Evolutionary conservation across 2,113 vertebrate genomes (phyloP), one percentile per base, ranked within the genome.

Genomic region (Laterallus jamaicensis): DNA sequence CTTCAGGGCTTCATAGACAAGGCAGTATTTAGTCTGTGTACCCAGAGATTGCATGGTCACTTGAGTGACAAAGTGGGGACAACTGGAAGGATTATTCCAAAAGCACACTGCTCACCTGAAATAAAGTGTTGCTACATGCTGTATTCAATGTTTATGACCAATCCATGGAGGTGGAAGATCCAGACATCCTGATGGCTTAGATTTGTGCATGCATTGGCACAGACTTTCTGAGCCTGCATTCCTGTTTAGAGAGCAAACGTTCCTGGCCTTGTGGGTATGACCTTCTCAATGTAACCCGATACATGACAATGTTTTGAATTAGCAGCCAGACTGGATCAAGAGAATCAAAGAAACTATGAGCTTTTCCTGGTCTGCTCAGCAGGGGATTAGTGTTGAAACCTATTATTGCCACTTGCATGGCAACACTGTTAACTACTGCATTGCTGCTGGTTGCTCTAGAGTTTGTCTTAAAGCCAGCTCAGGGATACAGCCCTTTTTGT

Each of bases 201-300:
- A 58, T 73, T 35, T 86, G 37, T 83, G 32, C 39, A 13, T 77
- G 28, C 12, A 9, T 77, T 63, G 83, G 63, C 31, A 49, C 20
- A 55, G 32, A 11, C 77, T 91, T 92, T 64, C 66, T 24, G 37
- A 76, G 28, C 37, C 25, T 59, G 29, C 2, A 1, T 32, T 81
- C 35, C 39, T 54, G 5, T 83, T 87, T 18, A 63, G 42, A 76
- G 54, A 64, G 29, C 39, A 35, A 91, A 58, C 29, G 28, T 83
- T 91, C 71, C 35, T 66, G 64, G 60, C 79, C 60, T 90, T 83
- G 59, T 52, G 73, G 14, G 5, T 70, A 52, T 37, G 85, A 90
- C 88, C 82, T 95, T 88, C 82, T 44, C 47, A 28, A 52, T 64
- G 85, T 71, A 88, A 95, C 86, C 82, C 78, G 90, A 93, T 95